Evolutionary conservation across 2,797 vertebrate species (phyloP), one percentile per base, ranked within the genome.

Genomic region (Hafferia zeledoni): DNA sequence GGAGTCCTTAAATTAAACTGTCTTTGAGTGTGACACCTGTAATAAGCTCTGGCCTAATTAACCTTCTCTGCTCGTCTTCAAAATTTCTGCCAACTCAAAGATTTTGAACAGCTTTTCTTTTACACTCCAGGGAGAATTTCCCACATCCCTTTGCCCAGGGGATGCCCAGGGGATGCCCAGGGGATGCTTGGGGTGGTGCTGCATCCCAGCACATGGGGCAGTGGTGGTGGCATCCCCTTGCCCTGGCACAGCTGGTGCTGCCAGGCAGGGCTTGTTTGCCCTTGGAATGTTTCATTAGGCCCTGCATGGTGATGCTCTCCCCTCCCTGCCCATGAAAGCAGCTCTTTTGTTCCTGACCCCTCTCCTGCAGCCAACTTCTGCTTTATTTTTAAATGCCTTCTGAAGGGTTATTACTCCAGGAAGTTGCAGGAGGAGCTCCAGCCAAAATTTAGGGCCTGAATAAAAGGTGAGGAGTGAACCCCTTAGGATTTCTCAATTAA

Each of bases 321-420:
- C 79, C 92, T 93, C 96, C 94, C 97, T 97, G 96, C 72, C 71
- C 53, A 2, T 95, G 95, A 97, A 93, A 97, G 92, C 96, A 91
- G 55, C 96, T 95, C 5, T 41, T 22, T 85, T 95, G 96, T 80
- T 74, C 43, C 63, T 44, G 18, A 37, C 50, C 16, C 18, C 13
- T 33, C 56, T 95, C 68, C 28, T 90, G 63, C 94, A 69, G 63
- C 89, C 81, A 81, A 41, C 76, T 94, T 89, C 64, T 96, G 92
- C 23, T 96, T 94, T 95, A 93, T 97, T 97, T 95, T 94, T 69
- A 71, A 95, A 83, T 41, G 77, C 91, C 90, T 96, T 95, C 90
- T 95, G 95, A 47, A 56, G 90, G 56, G 60, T 95, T 95, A 83
- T 94, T 89, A 30, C 24, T 18, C 11, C 82, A 71, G 83, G 90